phyloP scores from a whole-genome alignment of 2,888 invertebrate genomes.

The Molorchus minor region DNA sequence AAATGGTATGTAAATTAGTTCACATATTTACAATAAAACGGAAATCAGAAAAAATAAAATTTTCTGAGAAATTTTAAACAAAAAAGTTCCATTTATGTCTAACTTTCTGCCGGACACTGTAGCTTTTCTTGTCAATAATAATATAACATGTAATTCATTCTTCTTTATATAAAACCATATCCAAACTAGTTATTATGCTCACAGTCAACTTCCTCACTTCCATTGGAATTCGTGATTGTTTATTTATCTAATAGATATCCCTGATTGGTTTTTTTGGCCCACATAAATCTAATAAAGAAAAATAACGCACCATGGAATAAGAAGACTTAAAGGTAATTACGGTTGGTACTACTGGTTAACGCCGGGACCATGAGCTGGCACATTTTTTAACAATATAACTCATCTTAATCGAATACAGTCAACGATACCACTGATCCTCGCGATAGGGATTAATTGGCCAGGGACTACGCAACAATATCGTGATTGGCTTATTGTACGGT shows the following conservation, averaged over 20 bases:
- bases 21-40: too few relatives aligned
- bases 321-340: slow-evolving; percentile 46
- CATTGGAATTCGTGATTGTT: neutral
- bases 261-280: neutral
- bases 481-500: slow-evolving; percentile 56
- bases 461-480: slow-evolving; percentile 57
- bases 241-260: neutral
- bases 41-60: too few relatives aligned
- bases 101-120: too few relatives aligned
- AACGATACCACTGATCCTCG: slow-evolving; percentile 54
- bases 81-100: too few relatives aligned
- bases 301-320: slow-evolving; percentile 21
- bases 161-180: too few relatives aligned
- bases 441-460: slow-evolving; percentile 60
- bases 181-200: too few relatives aligned
- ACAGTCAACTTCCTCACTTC: too few relatives aligned
- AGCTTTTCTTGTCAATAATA: too few relatives aligned
- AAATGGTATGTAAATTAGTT: too few relatives aligned
- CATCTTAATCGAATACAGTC: slow-evolving; percentile 60
- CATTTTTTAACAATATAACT: slow-evolving; percentile 54
- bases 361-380: slow-evolving; percentile 57
- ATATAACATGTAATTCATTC: too few relatives aligned
- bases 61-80: too few relatives aligned
- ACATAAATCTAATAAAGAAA: slow-evolving; percentile 19
- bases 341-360: slow-evolving; percentile 58